Evolutionary conservation across 2,797 vertebrate species (phyloP), one percentile per base, ranked within the genome.

Genomic region (Spatula clypeata): DNA sequence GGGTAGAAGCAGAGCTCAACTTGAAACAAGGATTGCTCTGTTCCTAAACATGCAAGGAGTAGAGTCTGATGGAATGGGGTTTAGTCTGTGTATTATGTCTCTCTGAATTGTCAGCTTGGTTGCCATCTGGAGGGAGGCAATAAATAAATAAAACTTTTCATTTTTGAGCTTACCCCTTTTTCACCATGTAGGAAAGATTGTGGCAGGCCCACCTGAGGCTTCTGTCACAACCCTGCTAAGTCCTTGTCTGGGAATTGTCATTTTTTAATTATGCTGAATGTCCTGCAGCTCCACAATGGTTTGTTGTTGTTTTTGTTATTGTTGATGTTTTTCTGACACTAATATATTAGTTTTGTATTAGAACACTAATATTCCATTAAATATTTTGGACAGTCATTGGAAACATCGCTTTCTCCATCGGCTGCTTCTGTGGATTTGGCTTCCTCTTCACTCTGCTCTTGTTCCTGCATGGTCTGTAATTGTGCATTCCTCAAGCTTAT

Each of bases 171-270:
- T 55, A 49, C 23, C 6, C 11, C 2, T 21, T 5, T 21, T 54
- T 13, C 2, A 44, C 0, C 0, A 32, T 3, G 1, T 49, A 49
- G n/a, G 20, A 67, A 86, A 79, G 23, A 4, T 5, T 58, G 3
- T 11, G 7, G 9, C 4, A 80, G 77, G 77, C 17, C 17, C 36
- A 64, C 7, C 2, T 55, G 31, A 81, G 16, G 24, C 6, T 79
- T 11, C 9, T 79, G 26, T 79, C n/a, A 27, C 4, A 61, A 7
- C 32, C 26, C 4, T 44, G 31, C 26, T 70, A 44, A 62, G 13
- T 38, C 85, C n/a, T 45, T 54, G 21, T 38, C 6, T 2, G 18
- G 40, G 12, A 17, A 1, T 5, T 75, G 14, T 36, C 3, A 29
- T 19, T 73, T 91, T 62, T 42, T 47, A 4, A 24, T 51, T 44